Conservation (phyloP, 2,113 vertebrate genomes). For the Poecile atricapillus region DNA sequence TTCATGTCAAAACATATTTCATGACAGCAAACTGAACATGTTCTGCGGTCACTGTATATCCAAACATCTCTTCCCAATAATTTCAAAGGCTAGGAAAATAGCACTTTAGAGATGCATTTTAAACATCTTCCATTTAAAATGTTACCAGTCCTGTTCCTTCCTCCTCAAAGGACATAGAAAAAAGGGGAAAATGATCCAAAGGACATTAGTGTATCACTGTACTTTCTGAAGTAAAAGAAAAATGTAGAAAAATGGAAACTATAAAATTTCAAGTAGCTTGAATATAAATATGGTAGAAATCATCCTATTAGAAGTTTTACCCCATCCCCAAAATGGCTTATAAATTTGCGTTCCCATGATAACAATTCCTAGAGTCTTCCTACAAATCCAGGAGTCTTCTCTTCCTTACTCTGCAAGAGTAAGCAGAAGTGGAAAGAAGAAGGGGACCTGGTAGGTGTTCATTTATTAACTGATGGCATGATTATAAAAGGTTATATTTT, state of each 20-base stretch:
- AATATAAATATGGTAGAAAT: neutral
- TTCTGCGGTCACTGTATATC: neutral
- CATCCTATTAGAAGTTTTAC: neutral
- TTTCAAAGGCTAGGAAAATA: neutral
- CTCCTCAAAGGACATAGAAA: neutral
- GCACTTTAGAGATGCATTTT: neutral
- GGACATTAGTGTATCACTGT: neutral
- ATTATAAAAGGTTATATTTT: neutral
- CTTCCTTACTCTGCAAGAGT: neutral
- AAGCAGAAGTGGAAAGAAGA: neutral
- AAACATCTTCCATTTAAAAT: neutral
- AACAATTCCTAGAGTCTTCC: neutral
- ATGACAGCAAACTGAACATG: neutral
- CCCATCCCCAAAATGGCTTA: conserved; percentile 11
- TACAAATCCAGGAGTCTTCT: neutral
- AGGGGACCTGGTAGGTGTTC: neutral
- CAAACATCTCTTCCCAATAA: neutral
- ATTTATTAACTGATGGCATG: neutral
- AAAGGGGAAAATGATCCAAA: neutral
- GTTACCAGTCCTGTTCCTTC: neutral
- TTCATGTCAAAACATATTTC: conserved; percentile 12
- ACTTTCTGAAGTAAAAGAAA: neutral
- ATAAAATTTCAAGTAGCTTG: neutral
- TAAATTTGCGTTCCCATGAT: neutral
- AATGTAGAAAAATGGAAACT: neutral